Percentiles rank a stretch among this genome's conserved stretches.
phyloP scores from a whole-genome alignment of 1,140 invertebrate genomes.

The Pachypeltis micranthus region DNA sequence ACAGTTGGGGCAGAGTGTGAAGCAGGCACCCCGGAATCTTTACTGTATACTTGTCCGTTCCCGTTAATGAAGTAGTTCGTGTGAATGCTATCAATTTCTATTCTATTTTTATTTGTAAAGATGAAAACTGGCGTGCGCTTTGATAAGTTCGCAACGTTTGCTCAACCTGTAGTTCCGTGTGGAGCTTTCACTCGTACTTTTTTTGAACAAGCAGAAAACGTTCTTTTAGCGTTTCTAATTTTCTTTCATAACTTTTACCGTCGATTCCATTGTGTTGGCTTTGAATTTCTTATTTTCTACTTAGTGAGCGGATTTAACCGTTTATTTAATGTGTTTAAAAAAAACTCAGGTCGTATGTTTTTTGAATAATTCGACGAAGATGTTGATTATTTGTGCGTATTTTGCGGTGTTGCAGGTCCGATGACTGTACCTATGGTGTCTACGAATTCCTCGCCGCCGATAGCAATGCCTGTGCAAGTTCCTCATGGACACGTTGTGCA shows the following conservation, averaged over 20 bases:
- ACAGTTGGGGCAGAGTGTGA: too few species aligned
- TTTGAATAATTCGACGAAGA: neutral
- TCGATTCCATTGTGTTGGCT: neutral
- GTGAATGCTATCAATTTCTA: too few species aligned
- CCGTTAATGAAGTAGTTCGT: too few species aligned
- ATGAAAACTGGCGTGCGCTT: too few species aligned
- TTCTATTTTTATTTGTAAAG: too few species aligned
- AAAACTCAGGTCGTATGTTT: neutral
- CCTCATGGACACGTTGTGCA: conserved; percentile 79
- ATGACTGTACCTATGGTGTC: conserved; percentile 76
- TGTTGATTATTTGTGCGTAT: neutral
- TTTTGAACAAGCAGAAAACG: neutral
- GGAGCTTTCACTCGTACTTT: too few species aligned
- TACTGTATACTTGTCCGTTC: too few species aligned
- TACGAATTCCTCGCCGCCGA: conserved; percentile 58
- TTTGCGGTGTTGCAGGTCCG: conserved; percentile 32
- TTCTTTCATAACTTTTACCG: neutral
- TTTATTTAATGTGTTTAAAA: neutral
- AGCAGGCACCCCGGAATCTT: too few species aligned
- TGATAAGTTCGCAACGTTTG: too few species aligned
- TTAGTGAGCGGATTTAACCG: neutral
- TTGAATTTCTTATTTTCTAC: neutral
- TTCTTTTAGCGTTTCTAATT: neutral
- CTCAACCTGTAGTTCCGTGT: too few species aligned
- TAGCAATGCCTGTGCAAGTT: conserved; percentile 76